A percentile compares a stretch with the other conserved stretches of the same genome.
These are phyloP conservation scores for Pterocles burchelli DNA, from an alignment of 2,113 vertebrate species.

Conservation along the genomic window DNA sequence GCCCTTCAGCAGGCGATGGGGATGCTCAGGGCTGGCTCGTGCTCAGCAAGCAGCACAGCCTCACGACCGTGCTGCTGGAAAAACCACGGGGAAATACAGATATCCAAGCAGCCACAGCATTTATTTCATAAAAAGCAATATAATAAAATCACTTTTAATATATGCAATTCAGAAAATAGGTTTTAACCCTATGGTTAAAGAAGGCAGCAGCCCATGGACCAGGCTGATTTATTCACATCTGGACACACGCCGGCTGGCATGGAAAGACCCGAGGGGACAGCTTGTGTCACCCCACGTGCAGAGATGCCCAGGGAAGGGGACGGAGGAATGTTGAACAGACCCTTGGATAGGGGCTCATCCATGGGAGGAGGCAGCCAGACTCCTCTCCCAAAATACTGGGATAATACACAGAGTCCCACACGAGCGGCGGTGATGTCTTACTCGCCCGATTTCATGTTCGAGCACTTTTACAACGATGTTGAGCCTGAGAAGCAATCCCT, in stretches of 20 bases:
- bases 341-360: neutral
- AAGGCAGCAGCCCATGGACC: neutral
- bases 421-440: neutral
- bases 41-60: neutral
- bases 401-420: neutral
- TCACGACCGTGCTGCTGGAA: rapidly evolving
- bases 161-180: neutral
- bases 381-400: neutral
- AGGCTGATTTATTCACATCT: rapidly evolving
- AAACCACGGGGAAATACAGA: neutral
- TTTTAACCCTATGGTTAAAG: neutral
- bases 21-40: neutral
- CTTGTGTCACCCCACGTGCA: neutral
- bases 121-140: neutral
- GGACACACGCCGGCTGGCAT: rapidly evolving
- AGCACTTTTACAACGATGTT: neutral
- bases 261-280: neutral
- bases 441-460: neutral
- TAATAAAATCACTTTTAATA: neutral
- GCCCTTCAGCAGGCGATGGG: neutral
- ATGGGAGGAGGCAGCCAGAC: neutral
- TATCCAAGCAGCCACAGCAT: neutral
- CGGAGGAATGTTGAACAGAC: neutral
- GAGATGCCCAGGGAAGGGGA: neutral
- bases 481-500: neutral